phyloP scores from a whole-genome alignment of 2,888 invertebrate species.

The Synergus gifuensis region DNA sequence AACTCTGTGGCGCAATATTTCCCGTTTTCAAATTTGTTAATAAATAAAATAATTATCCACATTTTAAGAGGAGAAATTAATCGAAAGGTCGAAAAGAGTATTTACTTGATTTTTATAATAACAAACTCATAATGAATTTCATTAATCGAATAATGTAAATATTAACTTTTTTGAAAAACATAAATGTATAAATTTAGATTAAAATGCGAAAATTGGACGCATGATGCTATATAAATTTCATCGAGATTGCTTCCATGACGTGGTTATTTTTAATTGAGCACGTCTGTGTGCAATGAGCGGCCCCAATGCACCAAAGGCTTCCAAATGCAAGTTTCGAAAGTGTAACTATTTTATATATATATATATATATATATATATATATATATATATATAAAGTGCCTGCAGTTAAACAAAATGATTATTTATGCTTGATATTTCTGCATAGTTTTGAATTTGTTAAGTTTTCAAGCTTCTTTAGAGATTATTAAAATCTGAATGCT shows the following conservation, averaged over 20 bases:
- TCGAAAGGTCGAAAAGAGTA: not conserved
- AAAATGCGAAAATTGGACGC: not conserved
- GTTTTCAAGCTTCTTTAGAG: not conserved
- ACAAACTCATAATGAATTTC: not conserved
- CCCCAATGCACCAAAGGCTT: not conserved
- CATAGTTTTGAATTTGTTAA: not conserved
- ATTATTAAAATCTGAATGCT: not conserved
- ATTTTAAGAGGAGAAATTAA: not conserved
- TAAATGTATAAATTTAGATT: not conserved
- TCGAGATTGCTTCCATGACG: not conserved
- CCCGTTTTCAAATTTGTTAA: not conserved
- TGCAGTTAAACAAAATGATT: not conserved
- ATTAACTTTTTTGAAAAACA: not conserved
- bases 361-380: no score
- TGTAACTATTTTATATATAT: not conserved
- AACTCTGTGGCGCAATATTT: no score
- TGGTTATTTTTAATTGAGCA: constrained; percentile 17
- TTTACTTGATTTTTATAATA: not conserved
- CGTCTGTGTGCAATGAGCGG: not conserved
- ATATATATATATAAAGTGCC: no score
- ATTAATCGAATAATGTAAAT: not conserved
- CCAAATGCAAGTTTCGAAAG: not conserved
- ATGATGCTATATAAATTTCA: not conserved
- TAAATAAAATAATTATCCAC: not conserved
- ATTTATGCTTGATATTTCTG: no score